These are phyloP conservation scores for Decapterus maruadsi DNA, from an alignment of 2,797 vertebrate genomes.

Conservation along the genomic window DNA sequence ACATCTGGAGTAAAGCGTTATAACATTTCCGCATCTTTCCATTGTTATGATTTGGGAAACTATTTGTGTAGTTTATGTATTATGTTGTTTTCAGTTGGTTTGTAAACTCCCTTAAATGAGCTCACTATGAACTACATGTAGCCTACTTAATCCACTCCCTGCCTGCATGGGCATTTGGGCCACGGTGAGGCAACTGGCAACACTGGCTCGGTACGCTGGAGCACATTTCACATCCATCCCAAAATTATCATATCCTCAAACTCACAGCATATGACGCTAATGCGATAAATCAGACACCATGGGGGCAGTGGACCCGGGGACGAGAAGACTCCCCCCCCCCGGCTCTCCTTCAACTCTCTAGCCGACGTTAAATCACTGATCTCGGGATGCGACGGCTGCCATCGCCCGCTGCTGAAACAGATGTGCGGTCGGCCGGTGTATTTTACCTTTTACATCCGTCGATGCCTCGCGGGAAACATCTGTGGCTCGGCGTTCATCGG, in stretches of 20 bases:
- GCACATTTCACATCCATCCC: not conserved
- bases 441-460: conserved; percentile 60
- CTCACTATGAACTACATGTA: not conserved
- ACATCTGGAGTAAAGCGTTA: not conserved
- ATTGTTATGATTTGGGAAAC: not conserved
- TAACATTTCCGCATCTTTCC: not conserved
- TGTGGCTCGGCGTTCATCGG: not conserved
- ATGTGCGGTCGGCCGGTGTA: conserved; percentile 7
- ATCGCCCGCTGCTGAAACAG: conserved; percentile 38
- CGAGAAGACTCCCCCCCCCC: not conserved
- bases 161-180: conserved; percentile 24
- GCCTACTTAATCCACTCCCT: not conserved
- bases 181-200: conserved; percentile 2
- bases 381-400: conserved; percentile 36
- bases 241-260: not conserved
- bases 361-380: conserved; percentile 33
- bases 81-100: not conserved
- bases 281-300: not conserved
- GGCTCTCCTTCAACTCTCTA: conserved; percentile 35
- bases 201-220: not conserved
- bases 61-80: not conserved
- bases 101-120: not conserved
- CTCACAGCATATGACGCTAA: accelerated
- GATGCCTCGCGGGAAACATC: conserved; percentile 14
- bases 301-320: too few species aligned